These are phyloP conservation scores for Aselliscus stoliczkanus DNA, from an alignment of 2,797 vertebrate species.

Conservation along the genomic window DNA sequence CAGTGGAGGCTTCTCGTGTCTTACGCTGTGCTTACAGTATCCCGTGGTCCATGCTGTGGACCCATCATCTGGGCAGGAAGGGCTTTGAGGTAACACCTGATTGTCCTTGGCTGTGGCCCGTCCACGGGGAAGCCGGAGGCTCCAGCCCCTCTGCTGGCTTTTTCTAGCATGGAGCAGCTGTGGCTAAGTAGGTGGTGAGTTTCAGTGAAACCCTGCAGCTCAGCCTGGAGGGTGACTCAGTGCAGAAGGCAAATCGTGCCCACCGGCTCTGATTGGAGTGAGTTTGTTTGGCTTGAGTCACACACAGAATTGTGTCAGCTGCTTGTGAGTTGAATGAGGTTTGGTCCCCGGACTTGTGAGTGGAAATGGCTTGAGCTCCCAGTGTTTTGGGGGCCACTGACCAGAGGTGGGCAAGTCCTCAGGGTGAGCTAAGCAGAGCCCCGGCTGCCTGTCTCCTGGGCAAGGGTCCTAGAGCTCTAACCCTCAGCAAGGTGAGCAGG, in stretches of 20 bases:
- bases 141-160: not conserved
- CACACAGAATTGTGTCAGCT: not conserved
- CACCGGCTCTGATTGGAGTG: conserved; percentile 28
- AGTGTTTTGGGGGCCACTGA: not conserved
- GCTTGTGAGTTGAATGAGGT: not conserved
- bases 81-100: conserved; percentile 41
- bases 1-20: not conserved
- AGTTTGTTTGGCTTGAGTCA: conserved; percentile 64
- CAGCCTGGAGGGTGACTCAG: conserved; percentile 66
- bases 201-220: conserved; percentile 21
- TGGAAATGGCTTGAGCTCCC: not conserved
- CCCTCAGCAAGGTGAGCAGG: not conserved
- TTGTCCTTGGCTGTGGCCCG: conserved; percentile 25
- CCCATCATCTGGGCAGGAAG: not conserved
- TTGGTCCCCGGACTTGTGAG: conserved; percentile 28
- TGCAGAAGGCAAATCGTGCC: conserved; percentile 50
- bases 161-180: conserved; percentile 52
- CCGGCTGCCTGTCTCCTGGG: not conserved
- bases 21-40: not conserved
- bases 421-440: not conserved
- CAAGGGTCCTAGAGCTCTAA: not conserved
- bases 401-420: not conserved
- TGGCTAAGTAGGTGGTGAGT: conserved; percentile 65
- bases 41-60: not conserved
- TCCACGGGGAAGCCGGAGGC: not conserved